Percentiles rank a stretch among this genome's conserved stretches.
phyloP scores from a whole-genome alignment of 1,140 invertebrate genomes.

The Zaprionus gabonicus region DNA sequence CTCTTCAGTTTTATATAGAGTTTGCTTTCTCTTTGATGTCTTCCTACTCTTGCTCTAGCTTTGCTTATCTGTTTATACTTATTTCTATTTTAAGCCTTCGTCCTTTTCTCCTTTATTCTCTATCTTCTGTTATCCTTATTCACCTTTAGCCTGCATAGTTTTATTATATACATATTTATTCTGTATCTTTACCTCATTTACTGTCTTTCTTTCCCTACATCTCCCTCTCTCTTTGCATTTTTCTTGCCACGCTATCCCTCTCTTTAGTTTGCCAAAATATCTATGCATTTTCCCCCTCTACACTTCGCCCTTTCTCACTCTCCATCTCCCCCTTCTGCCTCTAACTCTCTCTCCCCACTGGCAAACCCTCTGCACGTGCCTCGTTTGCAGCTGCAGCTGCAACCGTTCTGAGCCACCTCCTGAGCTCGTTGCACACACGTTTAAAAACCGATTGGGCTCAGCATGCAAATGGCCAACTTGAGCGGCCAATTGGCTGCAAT shows the following conservation, averaged over 20 bases:
- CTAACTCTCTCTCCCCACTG: background rate
- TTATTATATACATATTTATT: no score
- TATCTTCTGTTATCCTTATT: background rate
- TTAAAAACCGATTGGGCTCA: slow-evolving; percentile 12
- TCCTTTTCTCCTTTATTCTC: no score
- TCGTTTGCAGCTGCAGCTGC: slow-evolving; percentile 25
- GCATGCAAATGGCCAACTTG: slow-evolving; percentile 43
- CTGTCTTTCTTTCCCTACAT: background rate
- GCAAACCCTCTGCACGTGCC: slow-evolving; percentile 15
- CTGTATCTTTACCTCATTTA: background rate
- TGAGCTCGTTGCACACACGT: slow-evolving; percentile 12
- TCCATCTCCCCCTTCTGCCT: background rate
- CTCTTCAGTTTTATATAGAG: background rate
- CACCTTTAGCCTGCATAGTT: no score
- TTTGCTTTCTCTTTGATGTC: background rate
- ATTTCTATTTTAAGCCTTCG: background rate
- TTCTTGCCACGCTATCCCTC: background rate
- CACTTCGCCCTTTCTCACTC: no score
- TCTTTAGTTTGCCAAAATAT: background rate
- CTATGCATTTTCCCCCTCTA: background rate
- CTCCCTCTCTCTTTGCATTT: background rate
- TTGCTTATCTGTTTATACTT: background rate
- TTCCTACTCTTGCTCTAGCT: background rate
- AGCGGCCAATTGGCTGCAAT: slow-evolving; percentile 58
- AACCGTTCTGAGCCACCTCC: slow-evolving; percentile 16